Evolutionary conservation across 2,797 vertebrate genomes (phyloP).

Genomic region (Scolopax bukidnonensis): DNA sequence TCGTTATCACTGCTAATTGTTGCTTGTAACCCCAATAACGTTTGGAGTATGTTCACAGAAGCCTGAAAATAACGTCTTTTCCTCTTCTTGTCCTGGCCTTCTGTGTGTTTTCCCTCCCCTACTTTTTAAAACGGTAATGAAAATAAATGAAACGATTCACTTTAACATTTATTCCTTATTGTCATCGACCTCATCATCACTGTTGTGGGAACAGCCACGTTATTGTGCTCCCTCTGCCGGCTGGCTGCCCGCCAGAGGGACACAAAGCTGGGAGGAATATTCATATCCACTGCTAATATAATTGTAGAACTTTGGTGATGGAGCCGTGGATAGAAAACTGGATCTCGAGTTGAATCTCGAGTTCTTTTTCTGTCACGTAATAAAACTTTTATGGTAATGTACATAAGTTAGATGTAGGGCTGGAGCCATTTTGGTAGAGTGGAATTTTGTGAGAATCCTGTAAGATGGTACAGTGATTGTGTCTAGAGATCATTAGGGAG

Average conservation of each 20-base stretch:
- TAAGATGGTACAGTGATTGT: accelerated
- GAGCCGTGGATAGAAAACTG: background rate
- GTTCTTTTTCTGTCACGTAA: background rate
- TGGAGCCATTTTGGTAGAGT: background rate
- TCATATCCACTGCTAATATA: background rate
- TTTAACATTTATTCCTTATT: slow-evolving; percentile 14
- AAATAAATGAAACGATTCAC: background rate
- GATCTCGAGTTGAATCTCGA: background rate
- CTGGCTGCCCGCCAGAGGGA: slow-evolving; percentile 6
- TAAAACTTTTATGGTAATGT: background rate
- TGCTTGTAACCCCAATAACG: slow-evolving; percentile 28
- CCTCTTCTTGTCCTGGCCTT: background rate
- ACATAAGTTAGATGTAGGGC: background rate
- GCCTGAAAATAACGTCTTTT: background rate
- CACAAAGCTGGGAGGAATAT: background rate
- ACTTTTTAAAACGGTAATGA: background rate
- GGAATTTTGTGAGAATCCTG: background rate
- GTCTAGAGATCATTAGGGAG: background rate
- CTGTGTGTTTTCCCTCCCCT: background rate
- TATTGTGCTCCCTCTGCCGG: slow-evolving; percentile 23
- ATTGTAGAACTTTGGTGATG: background rate
- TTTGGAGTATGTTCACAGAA: background rate
- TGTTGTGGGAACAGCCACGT: slow-evolving; percentile 4
- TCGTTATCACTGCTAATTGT: slow-evolving; percentile 26
- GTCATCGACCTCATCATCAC: slow-evolving; percentile 18